A percentile compares a stretch with the other conserved stretches of the same genome.
These are phyloP conservation scores for Chaetodon trifasciatus DNA, from an alignment of 2,797 vertebrate genomes.

Conservation along the genomic window DNA sequence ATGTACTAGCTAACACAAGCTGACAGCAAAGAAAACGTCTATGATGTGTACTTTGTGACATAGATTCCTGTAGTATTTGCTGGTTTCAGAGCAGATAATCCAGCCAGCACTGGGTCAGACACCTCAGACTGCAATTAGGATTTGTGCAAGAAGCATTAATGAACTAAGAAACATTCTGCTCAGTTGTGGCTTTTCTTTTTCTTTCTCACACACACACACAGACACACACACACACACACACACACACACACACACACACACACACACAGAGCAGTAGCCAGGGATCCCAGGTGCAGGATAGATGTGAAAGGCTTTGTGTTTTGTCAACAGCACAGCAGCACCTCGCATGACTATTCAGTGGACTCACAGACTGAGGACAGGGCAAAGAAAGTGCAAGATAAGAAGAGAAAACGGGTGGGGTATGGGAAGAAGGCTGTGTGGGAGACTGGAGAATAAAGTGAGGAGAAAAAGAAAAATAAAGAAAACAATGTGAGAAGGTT, in stretches of 20 bases:
- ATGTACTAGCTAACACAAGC: not conserved
- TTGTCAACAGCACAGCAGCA: constrained; percentile 76
- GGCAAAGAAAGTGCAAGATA: constrained; percentile 47
- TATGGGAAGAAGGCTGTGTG: constrained; percentile 4
- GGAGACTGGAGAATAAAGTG: not conserved
- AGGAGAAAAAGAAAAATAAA: not conserved
- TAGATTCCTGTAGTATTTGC: not conserved
- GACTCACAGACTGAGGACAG: constrained; percentile 41
- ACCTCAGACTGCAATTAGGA: not conserved
- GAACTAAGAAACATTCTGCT: not conserved
- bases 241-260: not conserved
- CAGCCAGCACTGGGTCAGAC: not conserved
- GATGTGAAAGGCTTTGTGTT: constrained; percentile 75
- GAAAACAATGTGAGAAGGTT: constrained; percentile 2
- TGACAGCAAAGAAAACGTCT: not conserved
- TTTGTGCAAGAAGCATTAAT: not conserved
- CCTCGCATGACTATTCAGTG: constrained; percentile 68
- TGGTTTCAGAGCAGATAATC: not conserved
- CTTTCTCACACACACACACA: too few species aligned
- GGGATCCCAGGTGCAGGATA: constrained; percentile 72
- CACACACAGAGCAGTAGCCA: constrained; percentile 34
- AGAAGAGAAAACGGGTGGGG: constrained; percentile 28
- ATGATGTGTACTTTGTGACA: not conserved
- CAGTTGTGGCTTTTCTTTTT: constrained; percentile 6
- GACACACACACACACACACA: constrained; percentile 4